Evolutionary conservation across 2,888 invertebrate species (phyloP).

Genomic region (Chrysolina oricalcia): DNA sequence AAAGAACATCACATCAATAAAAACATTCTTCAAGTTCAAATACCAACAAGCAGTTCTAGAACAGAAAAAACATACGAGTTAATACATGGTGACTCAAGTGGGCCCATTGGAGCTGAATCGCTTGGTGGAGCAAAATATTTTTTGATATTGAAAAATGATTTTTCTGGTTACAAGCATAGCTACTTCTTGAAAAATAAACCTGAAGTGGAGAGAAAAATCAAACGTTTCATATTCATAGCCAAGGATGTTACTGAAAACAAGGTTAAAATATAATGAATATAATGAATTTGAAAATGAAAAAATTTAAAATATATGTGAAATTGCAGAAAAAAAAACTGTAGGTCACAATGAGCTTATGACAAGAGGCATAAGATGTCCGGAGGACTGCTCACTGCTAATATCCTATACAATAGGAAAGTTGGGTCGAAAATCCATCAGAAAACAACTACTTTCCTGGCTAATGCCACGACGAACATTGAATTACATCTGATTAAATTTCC

Average conservation of each 20-base stretch:
- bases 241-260: conserved; percentile 60
- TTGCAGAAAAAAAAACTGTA: no score
- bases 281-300: conserved; percentile 59
- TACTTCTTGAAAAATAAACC: conserved; percentile 56
- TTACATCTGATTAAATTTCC: no score
- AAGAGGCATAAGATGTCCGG: no score
- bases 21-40: no score
- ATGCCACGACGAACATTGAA: no score
- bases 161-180: conserved; percentile 15
- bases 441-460: no score
- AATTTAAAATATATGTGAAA: conserved; percentile 53
- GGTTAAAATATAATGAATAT: conserved; percentile 52
- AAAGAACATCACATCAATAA: no score
- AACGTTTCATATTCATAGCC: conserved; percentile 51
- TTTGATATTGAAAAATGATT: conserved; percentile 55
- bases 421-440: no score
- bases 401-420: no score
- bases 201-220: conserved; percentile 46
- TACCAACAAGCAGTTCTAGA: no score
- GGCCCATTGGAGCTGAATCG: conserved; percentile 41
- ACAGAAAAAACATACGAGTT: conserved; percentile 37
- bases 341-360: no score
- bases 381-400: no score
- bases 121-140: conserved; percentile 44
- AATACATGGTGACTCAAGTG: conserved; percentile 47